A percentile compares a stretch with the other conserved stretches of the same genome.
Conservation (phyloP, 2,797 vertebrate species). For the Acanthornis magna region DNA sequence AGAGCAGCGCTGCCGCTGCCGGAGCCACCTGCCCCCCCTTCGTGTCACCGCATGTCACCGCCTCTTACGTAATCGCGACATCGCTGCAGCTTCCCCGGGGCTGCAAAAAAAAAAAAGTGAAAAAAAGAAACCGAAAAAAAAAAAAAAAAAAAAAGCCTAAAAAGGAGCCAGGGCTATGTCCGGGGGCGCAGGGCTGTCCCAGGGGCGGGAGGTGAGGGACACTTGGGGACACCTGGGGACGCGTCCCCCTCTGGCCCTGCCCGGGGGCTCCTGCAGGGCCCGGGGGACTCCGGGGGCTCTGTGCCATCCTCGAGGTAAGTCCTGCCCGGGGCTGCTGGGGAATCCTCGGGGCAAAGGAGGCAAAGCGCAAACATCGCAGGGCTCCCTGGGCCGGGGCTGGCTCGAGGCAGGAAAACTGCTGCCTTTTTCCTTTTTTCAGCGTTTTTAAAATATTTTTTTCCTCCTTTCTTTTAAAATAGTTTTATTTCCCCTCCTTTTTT, state of each 20-base stretch:
- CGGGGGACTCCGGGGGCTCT: fast-evolving
- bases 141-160: too few species aligned
- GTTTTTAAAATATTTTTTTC: neutral
- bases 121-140: too few species aligned
- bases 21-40: neutral
- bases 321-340: neutral
- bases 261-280: neutral
- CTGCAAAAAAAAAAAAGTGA: neutral
- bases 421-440: fast-evolving
- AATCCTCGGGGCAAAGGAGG: fast-evolving
- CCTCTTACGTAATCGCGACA: neutral
- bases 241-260: neutral
- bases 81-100: neutral
- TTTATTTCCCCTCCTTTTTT: fast-evolving
- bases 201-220: neutral
- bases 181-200: neutral
- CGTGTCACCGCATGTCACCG: neutral
- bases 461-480: too few species aligned
- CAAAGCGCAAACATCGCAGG: neutral
- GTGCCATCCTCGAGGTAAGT: neutral
- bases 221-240: neutral
- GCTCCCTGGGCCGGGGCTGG: neutral
- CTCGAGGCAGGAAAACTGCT: neutral
- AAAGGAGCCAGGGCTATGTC: neutral
- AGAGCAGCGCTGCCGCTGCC: neutral